Base-by-base conservation (phyloP, 2,888 invertebrate species). In the Rhyacophila evoluta region DNA sequence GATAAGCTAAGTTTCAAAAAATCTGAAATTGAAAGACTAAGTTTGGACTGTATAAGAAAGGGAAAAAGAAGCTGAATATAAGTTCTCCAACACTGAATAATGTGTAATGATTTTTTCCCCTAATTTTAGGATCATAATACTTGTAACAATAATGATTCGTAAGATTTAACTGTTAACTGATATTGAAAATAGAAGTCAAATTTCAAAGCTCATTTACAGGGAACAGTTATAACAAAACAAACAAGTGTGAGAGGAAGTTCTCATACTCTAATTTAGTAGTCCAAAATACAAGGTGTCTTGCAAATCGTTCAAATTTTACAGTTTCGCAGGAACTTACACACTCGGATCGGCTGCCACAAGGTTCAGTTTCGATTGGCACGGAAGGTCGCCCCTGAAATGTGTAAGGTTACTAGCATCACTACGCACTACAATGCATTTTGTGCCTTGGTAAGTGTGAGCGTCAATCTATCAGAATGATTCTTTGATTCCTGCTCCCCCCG, bases 371-470 rank as follows among this genome's bases (percentile, higher is more conserved):
- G 86, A 85, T 83, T 87, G 87, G 84, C 87, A 84, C 83, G 88
- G 87, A 84, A 88, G 85, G 84, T 91, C 91, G 84, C 91, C 91
- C 90, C 91, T 91, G 91, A 86, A 91, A 91, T 73, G 41, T 78
- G 73, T 74, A 70, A 78, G 10, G 75, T 77, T 27, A 74, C 79
- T 79, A 79, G 77, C 69, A 76, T 79, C 36, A 77, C 79, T 79
- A 79, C 79, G 8, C 15, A 75, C 79, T 79, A 79, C 76, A 69
- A 19, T 74, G 72, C 75, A 74, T 39, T 28, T 39, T 74, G 41
- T 28, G 37, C 41, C 33, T 10, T 4, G 29, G 29, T 28, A 28
- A 69, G 69, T 69, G 69, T 15, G 19, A 69, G 69, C 41, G 10
- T 41, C 2, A 41, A 41, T 41, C 2, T 11, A 15, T 41, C 41